These are phyloP conservation scores for Anoplius nigerrimus DNA, from an alignment of 2,888 invertebrate genomes.

Conservation along the genomic window DNA sequence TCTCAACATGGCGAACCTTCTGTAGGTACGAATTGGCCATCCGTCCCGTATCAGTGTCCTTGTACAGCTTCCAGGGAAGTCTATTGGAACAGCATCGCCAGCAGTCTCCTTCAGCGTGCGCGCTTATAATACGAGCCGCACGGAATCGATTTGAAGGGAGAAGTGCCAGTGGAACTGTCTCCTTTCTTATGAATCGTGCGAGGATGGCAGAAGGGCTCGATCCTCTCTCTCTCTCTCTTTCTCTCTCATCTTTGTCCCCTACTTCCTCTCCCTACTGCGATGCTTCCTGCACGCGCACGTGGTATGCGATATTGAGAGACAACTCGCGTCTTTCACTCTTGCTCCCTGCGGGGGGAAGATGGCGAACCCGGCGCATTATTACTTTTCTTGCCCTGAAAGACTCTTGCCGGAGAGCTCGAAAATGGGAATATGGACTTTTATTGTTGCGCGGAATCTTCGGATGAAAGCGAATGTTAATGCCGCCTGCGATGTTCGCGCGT, in stretches of 20 bases:
- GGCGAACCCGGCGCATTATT: too few relatives aligned
- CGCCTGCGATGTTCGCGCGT: too few relatives aligned
- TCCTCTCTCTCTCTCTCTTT: conserved; percentile 1
- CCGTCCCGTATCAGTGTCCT: neutral
- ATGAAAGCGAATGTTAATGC: too few relatives aligned
- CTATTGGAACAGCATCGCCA: too few relatives aligned
- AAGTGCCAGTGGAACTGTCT: conserved; percentile 16
- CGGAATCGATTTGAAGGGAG: conserved; percentile 48
- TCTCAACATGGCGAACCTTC: too few relatives aligned
- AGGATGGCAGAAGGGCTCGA: neutral
- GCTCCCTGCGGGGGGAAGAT: neutral
- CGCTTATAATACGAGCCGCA: conserved; percentile 4
- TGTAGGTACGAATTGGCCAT: neutral
- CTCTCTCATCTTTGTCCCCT: neutral
- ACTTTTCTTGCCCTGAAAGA: too few relatives aligned
- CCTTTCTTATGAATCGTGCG: conserved; percentile 19
- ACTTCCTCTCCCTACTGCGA: conserved; percentile 4
- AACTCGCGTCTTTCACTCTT: neutral
- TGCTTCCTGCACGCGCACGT: neutral
- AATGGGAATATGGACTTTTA: too few relatives aligned
- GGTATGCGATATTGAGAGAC: too few relatives aligned
- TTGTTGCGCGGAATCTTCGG: too few relatives aligned
- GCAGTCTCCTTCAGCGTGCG: too few relatives aligned
- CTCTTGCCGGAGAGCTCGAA: too few relatives aligned
- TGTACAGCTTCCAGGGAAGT: conserved; percentile 18